These are phyloP conservation scores for Florisuga fusca DNA, from an alignment of 2,797 vertebrate genomes.

Conservation along the genomic window DNA sequence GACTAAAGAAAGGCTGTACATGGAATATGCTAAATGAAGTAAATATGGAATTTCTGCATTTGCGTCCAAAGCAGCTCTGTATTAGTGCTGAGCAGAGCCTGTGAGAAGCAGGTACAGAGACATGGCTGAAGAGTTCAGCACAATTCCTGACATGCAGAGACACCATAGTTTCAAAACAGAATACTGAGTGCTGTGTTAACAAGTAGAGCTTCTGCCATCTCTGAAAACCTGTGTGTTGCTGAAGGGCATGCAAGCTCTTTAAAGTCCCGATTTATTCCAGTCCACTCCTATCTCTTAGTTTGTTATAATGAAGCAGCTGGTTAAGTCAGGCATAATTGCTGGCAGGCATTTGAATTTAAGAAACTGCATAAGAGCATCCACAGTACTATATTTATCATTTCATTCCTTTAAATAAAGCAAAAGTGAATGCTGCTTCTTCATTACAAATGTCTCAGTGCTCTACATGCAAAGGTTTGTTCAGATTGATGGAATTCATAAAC, in stretches of 20 bases:
- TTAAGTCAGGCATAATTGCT: slow-evolving; percentile 26
- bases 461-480: slow-evolving; percentile 9
- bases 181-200: not conserved
- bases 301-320: slow-evolving; percentile 4
- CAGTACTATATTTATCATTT: slow-evolving; percentile 9
- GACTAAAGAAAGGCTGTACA: not conserved
- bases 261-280: slow-evolving; percentile 12
- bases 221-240: not conserved
- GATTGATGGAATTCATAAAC: slow-evolving; percentile 51
- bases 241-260: not conserved
- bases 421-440: slow-evolving; percentile 30
- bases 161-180: not conserved
- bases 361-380: not conserved
- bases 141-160: not conserved
- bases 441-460: slow-evolving; percentile 5
- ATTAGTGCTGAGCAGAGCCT: not conserved
- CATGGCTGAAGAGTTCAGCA: not conserved
- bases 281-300: not conserved
- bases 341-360: not conserved
- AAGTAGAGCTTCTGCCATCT: not conserved
- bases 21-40: not conserved
- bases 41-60: not conserved
- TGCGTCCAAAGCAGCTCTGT: not conserved
- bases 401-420: slow-evolving; percentile 44
- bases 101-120: not conserved